Base-by-base conservation (phyloP, 2,888 invertebrate genomes). In the Epinotia brunnichana region DNA sequence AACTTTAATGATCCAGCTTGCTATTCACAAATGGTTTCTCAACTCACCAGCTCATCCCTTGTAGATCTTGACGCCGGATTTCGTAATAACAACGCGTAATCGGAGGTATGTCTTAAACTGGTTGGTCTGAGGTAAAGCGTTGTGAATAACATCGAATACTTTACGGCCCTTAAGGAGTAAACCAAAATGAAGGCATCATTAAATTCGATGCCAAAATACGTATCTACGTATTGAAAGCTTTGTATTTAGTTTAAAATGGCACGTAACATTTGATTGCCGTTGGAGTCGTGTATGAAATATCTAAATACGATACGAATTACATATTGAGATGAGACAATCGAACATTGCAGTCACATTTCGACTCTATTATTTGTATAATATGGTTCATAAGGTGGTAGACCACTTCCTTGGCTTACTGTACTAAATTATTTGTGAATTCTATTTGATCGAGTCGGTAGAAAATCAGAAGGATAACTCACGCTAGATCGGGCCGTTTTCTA, bases 1-100 rank as follows among this genome's bases (percentile, higher is more conserved):
- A 68, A 69, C 59, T 62, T 69, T 69, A 73, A 57, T 62, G 68
- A 57, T 63, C 41, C 59, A 29, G 29, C 48, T 48, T 7, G 44
- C 44, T 44, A 44, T 44, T 44, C 44, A 44, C 4, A 44, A 44
- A 3, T 48, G n/a, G 48, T 48, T 48, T 7, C n/a, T n/a, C 48
- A 48, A n/a, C 48, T n/a, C 48, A 48, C 48, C 5, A 9, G 48
- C 48, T 48, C n/a, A n/a, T n/a, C 3, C 48, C 2, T 7, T 15
- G 11, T 2, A 41, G 11, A 44, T 48, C 15, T 41, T n/a, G 48
- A 48, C 7, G n/a, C 4, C 5, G 48, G n/a, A 2, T 7, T n/a
- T 48, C n/a, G 5, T 48, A 44, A 44, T 44, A 48, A 48, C n/a
- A 48, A 48, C 48, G 48, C n/a, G 3, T 48, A 48, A 13, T 41